Percentiles rank a stretch among this genome's conserved stretches.
These are phyloP conservation scores for Macaria liturata DNA, from an alignment of 2,888 invertebrate species.

Conservation along the genomic window DNA sequence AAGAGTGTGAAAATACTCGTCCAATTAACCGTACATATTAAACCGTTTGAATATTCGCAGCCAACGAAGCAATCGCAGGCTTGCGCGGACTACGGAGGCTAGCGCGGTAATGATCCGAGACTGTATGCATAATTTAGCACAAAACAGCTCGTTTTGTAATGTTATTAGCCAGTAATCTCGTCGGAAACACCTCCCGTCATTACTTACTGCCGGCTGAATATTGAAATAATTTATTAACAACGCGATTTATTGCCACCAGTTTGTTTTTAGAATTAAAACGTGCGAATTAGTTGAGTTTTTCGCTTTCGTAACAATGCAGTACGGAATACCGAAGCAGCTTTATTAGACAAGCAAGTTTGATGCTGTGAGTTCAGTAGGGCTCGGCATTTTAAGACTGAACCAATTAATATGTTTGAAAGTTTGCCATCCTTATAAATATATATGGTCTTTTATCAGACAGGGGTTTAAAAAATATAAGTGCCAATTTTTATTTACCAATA, in stretches of 20 bases:
- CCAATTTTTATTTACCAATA: no score
- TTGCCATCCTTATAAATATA: no score
- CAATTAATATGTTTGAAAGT: no score
- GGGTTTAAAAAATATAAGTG: no score
- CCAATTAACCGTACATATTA: conserved; percentile 40
- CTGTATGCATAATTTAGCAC: conserved; percentile 81
- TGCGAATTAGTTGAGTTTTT: no score
- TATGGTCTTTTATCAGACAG: no score
- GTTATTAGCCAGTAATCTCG: conserved; percentile 82
- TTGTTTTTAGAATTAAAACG: conserved; percentile 27
- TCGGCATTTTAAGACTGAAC: no score
- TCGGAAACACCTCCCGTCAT: conserved; percentile 75
- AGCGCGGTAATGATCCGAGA: conserved; percentile 80
- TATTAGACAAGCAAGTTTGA: no score
- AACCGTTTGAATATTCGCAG: conserved; percentile 46
- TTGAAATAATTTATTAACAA: conserved; percentile 78
- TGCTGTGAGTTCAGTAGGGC: no score
- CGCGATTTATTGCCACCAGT: conserved; percentile 43
- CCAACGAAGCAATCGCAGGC: conserved; percentile 59
- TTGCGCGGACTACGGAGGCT: conserved; percentile 56
- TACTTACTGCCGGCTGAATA: conserved; percentile 74
- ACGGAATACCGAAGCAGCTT: no score
- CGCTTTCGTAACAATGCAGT: no score
- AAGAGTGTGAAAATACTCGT: conserved; percentile 28
- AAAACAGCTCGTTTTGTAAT: conserved; percentile 81